A percentile compares a stretch with the other conserved stretches of the same genome.
Conservation (phyloP, 1,140 invertebrate genomes). For the Rhopalosiphum maidis region DNA sequence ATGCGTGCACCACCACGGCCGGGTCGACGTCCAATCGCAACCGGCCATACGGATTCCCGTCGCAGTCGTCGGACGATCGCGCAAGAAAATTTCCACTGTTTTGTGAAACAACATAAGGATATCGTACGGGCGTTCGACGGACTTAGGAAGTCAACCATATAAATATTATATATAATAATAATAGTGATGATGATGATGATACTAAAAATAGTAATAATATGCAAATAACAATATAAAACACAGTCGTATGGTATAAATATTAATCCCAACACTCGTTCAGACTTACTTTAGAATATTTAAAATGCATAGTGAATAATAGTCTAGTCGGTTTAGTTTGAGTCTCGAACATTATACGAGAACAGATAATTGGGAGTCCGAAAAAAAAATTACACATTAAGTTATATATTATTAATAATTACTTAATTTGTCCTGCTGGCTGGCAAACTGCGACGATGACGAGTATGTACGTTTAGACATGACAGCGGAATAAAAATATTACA, state of each 20-base stretch:
- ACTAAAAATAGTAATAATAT: background rate
- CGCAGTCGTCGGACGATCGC: background rate
- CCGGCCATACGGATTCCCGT: background rate
- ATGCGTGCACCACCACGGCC: background rate
- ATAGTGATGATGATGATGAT: background rate
- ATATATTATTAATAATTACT: background rate
- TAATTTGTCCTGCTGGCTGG: background rate
- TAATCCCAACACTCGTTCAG: background rate
- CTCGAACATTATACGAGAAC: background rate
- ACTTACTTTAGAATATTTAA: background rate
- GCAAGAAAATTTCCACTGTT: background rate
- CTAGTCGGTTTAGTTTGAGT: background rate
- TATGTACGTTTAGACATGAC: slow-evolving; percentile 8
- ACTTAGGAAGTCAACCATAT: background rate
- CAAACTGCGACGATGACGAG: background rate
- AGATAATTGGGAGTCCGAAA: background rate
- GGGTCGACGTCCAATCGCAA: background rate
- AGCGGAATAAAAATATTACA: slow-evolving; percentile 36
- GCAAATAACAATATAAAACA: background rate
- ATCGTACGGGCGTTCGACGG: background rate
- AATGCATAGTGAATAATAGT: background rate
- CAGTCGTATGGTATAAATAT: background rate
- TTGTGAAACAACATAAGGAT: background rate
- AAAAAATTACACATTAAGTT: background rate
- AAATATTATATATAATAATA: background rate